Conservation (phyloP, 2,797 vertebrate genomes). For the Avahi laniger region DNA sequence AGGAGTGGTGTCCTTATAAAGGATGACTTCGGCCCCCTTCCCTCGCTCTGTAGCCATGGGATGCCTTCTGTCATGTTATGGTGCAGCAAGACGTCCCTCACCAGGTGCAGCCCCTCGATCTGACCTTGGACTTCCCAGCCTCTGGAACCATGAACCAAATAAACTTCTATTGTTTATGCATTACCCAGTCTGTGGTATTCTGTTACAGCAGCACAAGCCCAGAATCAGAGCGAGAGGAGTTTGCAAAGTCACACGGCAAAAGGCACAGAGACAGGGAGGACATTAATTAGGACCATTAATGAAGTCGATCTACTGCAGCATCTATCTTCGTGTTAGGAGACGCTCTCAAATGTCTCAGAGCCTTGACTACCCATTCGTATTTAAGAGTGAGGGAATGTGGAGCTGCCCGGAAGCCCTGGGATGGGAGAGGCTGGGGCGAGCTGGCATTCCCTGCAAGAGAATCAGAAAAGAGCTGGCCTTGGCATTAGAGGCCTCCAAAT, state of each 20-base stretch:
- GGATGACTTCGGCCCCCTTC: not conserved
- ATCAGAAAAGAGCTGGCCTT: not conserved
- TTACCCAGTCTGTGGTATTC: not conserved
- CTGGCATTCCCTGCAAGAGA: not conserved
- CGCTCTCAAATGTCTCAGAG: not conserved
- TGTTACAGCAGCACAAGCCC: not conserved
- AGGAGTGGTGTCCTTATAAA: not conserved
- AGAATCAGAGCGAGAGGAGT: not conserved
- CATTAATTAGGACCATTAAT: not conserved
- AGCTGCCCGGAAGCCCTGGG: not conserved
- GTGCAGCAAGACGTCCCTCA: not conserved
- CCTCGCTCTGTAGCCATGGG: not conserved
- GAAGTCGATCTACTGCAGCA: not conserved
- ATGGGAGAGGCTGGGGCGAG: not conserved
- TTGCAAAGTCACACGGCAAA: not conserved
- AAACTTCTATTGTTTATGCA: not conserved
- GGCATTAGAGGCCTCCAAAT: not conserved
- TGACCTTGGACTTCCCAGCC: not conserved
- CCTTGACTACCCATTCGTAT: not conserved
- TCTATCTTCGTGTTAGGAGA: not conserved
- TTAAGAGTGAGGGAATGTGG: not conserved
- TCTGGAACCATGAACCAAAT: not conserved
- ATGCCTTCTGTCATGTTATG: not conserved
- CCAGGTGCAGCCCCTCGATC: not conserved
- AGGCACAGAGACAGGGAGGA: not conserved